Percentiles rank a stretch among this genome's conserved stretches.
Conservation (phyloP, 2,888 invertebrate species). For the Ypsolopha sequella region DNA sequence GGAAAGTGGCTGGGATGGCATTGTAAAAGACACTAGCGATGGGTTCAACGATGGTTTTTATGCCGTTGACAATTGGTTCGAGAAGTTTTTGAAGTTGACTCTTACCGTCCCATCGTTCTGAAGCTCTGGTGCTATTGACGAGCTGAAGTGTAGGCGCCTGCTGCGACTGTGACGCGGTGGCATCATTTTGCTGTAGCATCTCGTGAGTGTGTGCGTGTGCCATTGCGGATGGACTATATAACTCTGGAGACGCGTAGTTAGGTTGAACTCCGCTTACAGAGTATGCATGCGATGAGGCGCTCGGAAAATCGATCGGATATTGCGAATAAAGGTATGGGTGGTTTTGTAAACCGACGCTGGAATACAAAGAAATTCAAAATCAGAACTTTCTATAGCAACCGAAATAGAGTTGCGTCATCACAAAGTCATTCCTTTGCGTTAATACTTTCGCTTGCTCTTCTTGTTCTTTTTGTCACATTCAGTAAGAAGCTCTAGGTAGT, state of each 20-base stretch:
- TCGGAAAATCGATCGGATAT: slow-evolving; percentile 68
- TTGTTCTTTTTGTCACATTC: neutral
- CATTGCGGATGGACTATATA: slow-evolving; percentile 57
- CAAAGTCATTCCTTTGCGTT: neutral
- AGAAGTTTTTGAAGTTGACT: slow-evolving; percentile 55
- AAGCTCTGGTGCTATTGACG: slow-evolving; percentile 51
- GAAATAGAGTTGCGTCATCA: neutral
- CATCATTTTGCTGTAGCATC: slow-evolving; percentile 54
- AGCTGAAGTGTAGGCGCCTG: slow-evolving; percentile 51
- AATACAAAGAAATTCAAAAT: slow-evolving; percentile 39
- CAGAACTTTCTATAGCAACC: neutral
- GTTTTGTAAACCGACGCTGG: slow-evolving; percentile 64
- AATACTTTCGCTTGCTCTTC: neutral
- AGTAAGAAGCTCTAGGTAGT: neutral
- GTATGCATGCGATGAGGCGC: slow-evolving; percentile 67
- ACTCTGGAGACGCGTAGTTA: slow-evolving; percentile 60
- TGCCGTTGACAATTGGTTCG: slow-evolving; percentile 50
- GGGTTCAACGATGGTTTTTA: slow-evolving; percentile 47
- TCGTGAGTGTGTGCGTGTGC: slow-evolving; percentile 51
- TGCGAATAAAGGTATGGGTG: slow-evolving; percentile 65
- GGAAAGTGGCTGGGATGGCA: slow-evolving; percentile 52
- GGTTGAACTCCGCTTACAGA: slow-evolving; percentile 62
- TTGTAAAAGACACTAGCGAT: slow-evolving; percentile 52
- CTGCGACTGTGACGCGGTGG: slow-evolving; percentile 66
- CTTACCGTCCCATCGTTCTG: slow-evolving; percentile 68